Percentiles rank a stretch among this genome's conserved stretches.
Evolutionary conservation across 2,113 vertebrate genomes (phyloP).

Genomic region (Chloroceryle aenea): DNA sequence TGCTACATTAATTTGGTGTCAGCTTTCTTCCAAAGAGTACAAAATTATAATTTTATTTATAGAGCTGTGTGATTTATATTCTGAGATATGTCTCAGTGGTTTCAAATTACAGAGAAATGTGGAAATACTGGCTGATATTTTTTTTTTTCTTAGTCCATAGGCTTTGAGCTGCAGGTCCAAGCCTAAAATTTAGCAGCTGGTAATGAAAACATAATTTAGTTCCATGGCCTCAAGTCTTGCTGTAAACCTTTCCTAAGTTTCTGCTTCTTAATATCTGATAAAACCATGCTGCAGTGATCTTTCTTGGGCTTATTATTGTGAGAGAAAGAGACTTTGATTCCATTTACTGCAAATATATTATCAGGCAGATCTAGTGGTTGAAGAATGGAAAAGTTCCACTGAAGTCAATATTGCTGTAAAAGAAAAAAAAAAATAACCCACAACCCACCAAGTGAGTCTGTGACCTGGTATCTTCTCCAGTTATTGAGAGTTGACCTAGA

Average conservation of each 20-base stretch:
- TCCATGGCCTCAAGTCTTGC: neutral
- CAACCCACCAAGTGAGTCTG: neutral
- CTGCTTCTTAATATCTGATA: neutral
- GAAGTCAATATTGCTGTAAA: neutral
- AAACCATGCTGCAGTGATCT: neutral
- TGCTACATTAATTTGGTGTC: slow-evolving; percentile 10
- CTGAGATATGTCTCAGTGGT: slow-evolving; percentile 23
- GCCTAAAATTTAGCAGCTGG: neutral
- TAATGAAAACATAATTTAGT: neutral
- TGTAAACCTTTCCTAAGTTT: neutral
- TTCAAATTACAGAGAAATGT: slow-evolving; percentile 44
- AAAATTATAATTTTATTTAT: slow-evolving; percentile 54
- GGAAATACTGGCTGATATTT: slow-evolving; percentile 41
- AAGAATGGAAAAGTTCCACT: neutral
- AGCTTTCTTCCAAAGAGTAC: slow-evolving; percentile 48
- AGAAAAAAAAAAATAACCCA: too few species aligned
- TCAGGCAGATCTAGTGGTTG: neutral
- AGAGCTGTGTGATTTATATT: slow-evolving; percentile 38
- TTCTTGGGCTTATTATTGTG: neutral
- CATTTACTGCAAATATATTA: neutral
- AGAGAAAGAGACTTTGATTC: neutral
- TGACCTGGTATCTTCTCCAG: neutral
- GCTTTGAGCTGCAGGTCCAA: neutral
- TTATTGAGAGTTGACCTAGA: slow-evolving; percentile 16
- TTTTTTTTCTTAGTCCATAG: neutral